These are phyloP conservation scores for Macroglossus sobrinus DNA, from an alignment of 2,113 vertebrate genomes.

Conservation along the genomic window DNA sequence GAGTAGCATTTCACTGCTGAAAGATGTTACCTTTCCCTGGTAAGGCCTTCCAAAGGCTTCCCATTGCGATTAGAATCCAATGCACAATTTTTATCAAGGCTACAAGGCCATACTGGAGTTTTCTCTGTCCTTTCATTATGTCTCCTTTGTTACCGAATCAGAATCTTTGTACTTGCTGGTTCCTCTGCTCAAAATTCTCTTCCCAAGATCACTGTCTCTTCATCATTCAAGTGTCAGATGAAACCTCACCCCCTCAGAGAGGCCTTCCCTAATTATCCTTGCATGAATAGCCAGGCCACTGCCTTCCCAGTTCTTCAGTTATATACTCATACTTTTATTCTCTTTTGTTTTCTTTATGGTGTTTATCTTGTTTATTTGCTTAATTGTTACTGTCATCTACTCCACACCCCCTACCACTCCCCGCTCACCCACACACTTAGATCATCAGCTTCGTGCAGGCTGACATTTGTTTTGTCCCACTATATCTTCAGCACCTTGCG, in stretches of 20 bases:
- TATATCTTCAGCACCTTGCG: neutral
- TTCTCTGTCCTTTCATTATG: neutral
- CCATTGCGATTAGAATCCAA: neutral
- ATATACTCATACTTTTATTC: rapidly evolving
- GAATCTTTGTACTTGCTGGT: neutral
- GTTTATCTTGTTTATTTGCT: neutral
- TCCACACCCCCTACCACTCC: neutral
- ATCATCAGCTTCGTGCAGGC: neutral
- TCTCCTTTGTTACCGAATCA: neutral
- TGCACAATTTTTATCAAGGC: neutral
- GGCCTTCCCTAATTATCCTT: neutral
- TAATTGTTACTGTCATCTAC: neutral
- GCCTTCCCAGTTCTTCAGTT: neutral
- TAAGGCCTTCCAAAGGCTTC: neutral
- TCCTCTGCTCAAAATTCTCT: neutral
- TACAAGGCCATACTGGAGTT: neutral
- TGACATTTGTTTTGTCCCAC: neutral
- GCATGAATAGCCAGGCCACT: neutral
- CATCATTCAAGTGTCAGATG: neutral
- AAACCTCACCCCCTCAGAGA: neutral
- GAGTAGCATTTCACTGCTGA: neutral
- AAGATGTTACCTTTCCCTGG: neutral
- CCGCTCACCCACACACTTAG: neutral
- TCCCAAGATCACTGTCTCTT: neutral
- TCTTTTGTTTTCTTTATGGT: neutral